A percentile compares a stretch with the other conserved stretches of the same genome.
These are phyloP conservation scores for Pteropus alecto DNA, from an alignment of 2,113 vertebrate species.

Conservation along the genomic window DNA sequence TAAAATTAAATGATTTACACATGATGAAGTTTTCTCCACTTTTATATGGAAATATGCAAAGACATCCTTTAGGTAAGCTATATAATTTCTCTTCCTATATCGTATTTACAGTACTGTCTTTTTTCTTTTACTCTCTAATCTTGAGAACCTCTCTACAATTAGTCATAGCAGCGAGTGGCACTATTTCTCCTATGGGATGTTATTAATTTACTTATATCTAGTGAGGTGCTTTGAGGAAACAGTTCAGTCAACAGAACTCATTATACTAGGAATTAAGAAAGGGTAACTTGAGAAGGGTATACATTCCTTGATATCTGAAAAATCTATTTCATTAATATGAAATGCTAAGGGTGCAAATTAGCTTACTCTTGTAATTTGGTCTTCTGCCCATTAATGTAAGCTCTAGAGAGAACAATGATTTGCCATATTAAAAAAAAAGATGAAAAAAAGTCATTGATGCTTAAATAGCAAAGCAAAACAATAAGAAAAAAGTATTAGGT, in stretches of 20 bases:
- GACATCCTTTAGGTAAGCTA: not conserved
- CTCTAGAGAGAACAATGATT: slow-evolving; percentile 69
- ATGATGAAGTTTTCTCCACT: slow-evolving; percentile 66
- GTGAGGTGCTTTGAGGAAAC: not conserved
- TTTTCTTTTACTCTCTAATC: not conserved
- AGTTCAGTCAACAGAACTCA: not conserved
- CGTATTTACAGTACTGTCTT: not conserved
- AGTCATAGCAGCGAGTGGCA: not conserved
- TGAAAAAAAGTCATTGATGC: slow-evolving; percentile 44
- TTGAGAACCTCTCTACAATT: not conserved
- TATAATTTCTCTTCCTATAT: not conserved
- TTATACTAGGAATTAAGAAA: slow-evolving; percentile 3
- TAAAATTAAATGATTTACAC: slow-evolving; percentile 63
- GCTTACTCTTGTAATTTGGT: slow-evolving; percentile 59
- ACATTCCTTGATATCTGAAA: slow-evolving; percentile 51
- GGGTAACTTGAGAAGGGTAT: not conserved
- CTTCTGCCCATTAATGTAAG: slow-evolving; percentile 61
- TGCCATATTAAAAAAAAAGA: slow-evolving; percentile 65
- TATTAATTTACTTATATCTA: not conserved
- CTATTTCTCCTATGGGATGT: not conserved
- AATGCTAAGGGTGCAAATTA: slow-evolving; percentile 64
- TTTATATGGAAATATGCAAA: slow-evolving; percentile 46
- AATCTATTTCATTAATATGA: slow-evolving; percentile 66
- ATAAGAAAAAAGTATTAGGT: slow-evolving; percentile 61
- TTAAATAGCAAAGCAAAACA: slow-evolving; percentile 72